Conservation (phyloP, 2,797 vertebrate species). For the Leptodactylus fallax region DNA sequence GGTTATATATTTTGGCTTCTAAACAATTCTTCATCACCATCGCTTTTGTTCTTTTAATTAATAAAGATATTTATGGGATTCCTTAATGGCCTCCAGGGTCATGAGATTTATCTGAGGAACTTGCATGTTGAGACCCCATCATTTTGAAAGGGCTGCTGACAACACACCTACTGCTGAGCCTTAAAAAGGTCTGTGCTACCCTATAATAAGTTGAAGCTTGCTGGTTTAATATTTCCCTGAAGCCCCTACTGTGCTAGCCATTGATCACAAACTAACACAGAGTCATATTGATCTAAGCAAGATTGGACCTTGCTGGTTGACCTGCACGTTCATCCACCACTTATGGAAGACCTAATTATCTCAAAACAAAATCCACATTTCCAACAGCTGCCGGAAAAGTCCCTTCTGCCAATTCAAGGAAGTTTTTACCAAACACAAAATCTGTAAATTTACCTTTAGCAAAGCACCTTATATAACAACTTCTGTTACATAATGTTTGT, state of each 20-base stretch:
- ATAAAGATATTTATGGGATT: too few relatives aligned
- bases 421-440: conserved; percentile 12
- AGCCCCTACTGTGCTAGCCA: conserved; percentile 14
- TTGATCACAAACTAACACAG: conserved; percentile 37
- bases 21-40: too few relatives aligned
- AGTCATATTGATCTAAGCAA: conserved; percentile 43
- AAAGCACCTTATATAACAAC: conserved; percentile 21
- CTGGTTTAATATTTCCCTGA: conserved; percentile 22
- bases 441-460: not conserved
- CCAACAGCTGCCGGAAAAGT: not conserved
- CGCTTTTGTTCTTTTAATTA: too few relatives aligned
- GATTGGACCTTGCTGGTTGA: conserved; percentile 54
- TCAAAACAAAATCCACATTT: conserved; percentile 39
- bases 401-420: not conserved
- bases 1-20: too few relatives aligned
- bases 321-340: conserved; percentile 34
- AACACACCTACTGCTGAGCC: not conserved
- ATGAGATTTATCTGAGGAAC: not conserved
- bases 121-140: not conserved
- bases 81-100: too few relatives aligned
- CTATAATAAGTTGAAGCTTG: not conserved
- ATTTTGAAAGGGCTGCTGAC: not conserved
- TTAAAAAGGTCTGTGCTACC: not conserved
- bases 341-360: conserved; percentile 54
- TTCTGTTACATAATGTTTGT: not conserved